Base-by-base conservation (phyloP, 35 echinoderm and acorn worm genomes). In the Chiridota heheva region DNA sequence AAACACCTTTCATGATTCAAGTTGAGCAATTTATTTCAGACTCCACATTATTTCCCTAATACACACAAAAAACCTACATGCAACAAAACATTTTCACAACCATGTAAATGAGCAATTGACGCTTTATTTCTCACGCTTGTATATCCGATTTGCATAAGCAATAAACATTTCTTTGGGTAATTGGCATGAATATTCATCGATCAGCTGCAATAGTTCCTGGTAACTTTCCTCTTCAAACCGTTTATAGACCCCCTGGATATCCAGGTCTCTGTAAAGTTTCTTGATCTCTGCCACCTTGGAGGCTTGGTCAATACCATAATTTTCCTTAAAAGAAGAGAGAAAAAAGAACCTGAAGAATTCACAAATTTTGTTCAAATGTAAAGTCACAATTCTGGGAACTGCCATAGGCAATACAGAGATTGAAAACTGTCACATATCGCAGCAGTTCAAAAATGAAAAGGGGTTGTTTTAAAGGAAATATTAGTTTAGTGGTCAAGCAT, bases 141-240 rank as follows among this genome's bases (percentile, higher is more conserved):
- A 97, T 73, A 97, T 91, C 49, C 76, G 91, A 32, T 82, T 83
- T 4, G 94, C 94, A 55, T 87, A 97, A 36, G 89, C 80, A 7
- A 97, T 35, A 91, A 97, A 97, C 64, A 97, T 87, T 34, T 91
- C 80, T 57, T 84, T 88, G 5, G 94, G 94, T 39, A 97, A 43
- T 4, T 68, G 33, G 1, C 79, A 55, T 6, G 72, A 71, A 38
- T 84, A 76, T 15, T 63, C 41, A 2, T 97, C 84, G 16, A 91
- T 88, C 24, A 61, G 35, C 18, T 63, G 18, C 88, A 88, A 77
- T 6, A 97, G 73, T 24, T 91, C 59, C 17, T 88, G 10, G 66
- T 91, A 97, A 67, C 94, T 97, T 28, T 87, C 40, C 36, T 87
- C 77, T 55, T 97, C 94, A 61, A 84, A 91, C 10, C 77, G 37